phyloP scores from a whole-genome alignment of 2,888 invertebrate genomes.

The Tryphoninae sp. region DNA sequence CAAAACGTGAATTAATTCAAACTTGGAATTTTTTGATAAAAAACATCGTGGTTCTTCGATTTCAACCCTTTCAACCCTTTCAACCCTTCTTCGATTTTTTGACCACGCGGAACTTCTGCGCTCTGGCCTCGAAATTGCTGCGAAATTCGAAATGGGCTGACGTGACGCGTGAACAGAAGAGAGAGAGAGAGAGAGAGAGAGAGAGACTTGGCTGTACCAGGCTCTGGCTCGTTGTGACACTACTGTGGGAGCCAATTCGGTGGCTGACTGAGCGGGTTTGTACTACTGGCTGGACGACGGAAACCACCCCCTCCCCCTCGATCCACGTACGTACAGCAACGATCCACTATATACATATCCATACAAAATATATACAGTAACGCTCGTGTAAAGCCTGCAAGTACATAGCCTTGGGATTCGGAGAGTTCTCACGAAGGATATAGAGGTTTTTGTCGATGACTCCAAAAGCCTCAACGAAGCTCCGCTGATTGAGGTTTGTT shows the following conservation, averaged over 20 bases:
- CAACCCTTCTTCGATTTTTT: slow-evolving; percentile 8
- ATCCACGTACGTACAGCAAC: not conserved
- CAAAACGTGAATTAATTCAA: too few species aligned
- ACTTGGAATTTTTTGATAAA: too few species aligned
- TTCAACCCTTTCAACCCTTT: too few species aligned
- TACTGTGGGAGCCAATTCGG: slow-evolving; percentile 38
- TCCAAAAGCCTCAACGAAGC: slow-evolving; percentile 27
- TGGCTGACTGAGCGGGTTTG: slow-evolving; percentile 59
- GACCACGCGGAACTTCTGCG: slow-evolving; percentile 10
- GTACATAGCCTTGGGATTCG: slow-evolving; percentile 10
- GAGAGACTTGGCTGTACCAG: not conserved
- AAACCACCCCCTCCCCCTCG: slow-evolving; percentile 37
- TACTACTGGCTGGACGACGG: slow-evolving; percentile 52
- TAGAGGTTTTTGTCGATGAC: slow-evolving; percentile 46
- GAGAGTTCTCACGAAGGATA: slow-evolving; percentile 34
- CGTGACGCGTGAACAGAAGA: slow-evolving; percentile 39
- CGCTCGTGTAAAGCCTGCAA: slow-evolving; percentile 20
- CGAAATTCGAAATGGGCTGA: slow-evolving; percentile 52
- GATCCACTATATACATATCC: not conserved
- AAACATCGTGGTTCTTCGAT: not conserved
- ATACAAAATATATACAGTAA: not conserved
- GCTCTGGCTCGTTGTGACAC: slow-evolving; percentile 23
- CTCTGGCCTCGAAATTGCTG: slow-evolving; percentile 44
- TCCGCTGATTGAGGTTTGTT: slow-evolving; percentile 57
- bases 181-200: not conserved